Evolutionary conservation across 2,888 invertebrate species (phyloP).

Genomic region (Uloborus plumipes): DNA sequence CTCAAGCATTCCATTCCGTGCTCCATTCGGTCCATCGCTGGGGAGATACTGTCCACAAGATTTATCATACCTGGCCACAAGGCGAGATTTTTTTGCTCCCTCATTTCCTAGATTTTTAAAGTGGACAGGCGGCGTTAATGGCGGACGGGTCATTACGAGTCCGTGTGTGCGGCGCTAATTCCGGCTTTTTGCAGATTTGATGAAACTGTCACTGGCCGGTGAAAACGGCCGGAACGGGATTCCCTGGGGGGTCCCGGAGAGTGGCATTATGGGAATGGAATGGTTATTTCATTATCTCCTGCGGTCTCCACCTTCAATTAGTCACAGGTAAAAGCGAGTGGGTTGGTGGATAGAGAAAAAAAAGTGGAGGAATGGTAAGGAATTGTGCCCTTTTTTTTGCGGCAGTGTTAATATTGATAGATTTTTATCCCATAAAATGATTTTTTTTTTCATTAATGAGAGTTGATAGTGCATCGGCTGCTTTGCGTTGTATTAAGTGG

Average conservation of each 20-base stretch:
- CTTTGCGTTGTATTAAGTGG: too few species aligned
- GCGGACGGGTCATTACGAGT: conserved; percentile 46
- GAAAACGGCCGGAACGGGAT: conserved; percentile 31
- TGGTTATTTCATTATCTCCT: conserved; percentile 49
- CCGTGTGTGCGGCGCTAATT: too few species aligned
- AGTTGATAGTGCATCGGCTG: too few species aligned
- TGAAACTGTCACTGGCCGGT: conserved; percentile 58
- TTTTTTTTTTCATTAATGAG: too few species aligned
- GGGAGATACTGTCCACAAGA: conserved; percentile 14
- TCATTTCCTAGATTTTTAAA: conserved; percentile 44
- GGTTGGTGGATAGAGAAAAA: conserved; percentile 3
- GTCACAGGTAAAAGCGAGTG: conserved; percentile 45
- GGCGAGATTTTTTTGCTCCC: conserved; percentile 15
- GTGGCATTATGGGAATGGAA: conserved; percentile 59
- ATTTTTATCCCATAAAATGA: conserved; percentile 16
- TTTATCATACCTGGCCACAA: conserved; percentile 50
- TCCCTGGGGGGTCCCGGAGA: conserved; percentile 23
- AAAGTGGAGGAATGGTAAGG: conserved; percentile 25
- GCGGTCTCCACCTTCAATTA: conserved; percentile 51
- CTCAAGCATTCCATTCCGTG: background rate
- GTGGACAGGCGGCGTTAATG: conserved; percentile 53
- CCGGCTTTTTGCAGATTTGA: conserved; percentile 44
- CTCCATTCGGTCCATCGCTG: background rate
- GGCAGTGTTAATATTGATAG: conserved; percentile 57
- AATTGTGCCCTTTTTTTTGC: conserved; percentile 30